A percentile compares a stretch with the other conserved stretches of the same genome.
Evolutionary conservation across 2,113 vertebrate species (phyloP).

Genomic region (Pterocles orientalis): DNA sequence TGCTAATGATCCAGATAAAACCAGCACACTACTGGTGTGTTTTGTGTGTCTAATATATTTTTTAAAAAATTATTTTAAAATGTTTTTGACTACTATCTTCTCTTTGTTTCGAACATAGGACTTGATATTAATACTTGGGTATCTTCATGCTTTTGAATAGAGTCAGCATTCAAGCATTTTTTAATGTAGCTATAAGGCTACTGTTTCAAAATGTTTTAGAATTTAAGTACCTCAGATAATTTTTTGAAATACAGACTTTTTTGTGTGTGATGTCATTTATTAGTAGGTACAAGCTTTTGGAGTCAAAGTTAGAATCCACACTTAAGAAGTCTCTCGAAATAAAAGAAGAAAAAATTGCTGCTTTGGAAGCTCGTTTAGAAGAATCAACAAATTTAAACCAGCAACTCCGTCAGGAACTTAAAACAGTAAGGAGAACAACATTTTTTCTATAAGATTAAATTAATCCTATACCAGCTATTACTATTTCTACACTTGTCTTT

Average conservation of each 20-base stretch:
- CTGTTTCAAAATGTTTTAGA: neutral
- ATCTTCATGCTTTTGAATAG: neutral
- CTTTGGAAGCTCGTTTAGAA: slow-evolving; percentile 95
- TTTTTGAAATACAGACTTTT: neutral
- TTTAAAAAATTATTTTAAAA: neutral
- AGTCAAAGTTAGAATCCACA: slow-evolving; percentile 94
- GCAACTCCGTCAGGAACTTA: slow-evolving; percentile 96
- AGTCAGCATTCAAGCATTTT: neutral
- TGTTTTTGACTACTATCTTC: neutral
- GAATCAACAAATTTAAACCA: slow-evolving; percentile 98
- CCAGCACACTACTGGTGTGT: neutral
- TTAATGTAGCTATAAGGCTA: neutral
- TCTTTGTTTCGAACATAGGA: neutral
- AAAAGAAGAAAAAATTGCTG: slow-evolving; percentile 98
- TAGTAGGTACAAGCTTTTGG: slow-evolving; percentile 91
- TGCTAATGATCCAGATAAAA: neutral
- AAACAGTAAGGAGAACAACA: slow-evolving; percentile 82
- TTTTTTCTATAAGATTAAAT: neutral
- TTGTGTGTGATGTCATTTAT: neutral
- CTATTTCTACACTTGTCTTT: neutral
- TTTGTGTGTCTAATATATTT: neutral
- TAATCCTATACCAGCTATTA: neutral
- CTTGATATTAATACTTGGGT: neutral
- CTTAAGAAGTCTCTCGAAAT: slow-evolving; percentile 96
- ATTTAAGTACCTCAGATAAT: neutral